These are phyloP conservation scores for fruit fly (Drosophila melanogaster) DNA, from an alignment of 1,140 invertebrate genomes.

Conservation along the genomic window Release_6_plus_ISO1_MT NC_004354.4:13436501-13437000, in stretches of 20 bases:
- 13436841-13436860: conserved; percentile 68
- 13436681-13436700: conserved; percentile 65
- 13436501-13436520: too few relatives aligned
- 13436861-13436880: conserved; percentile 66
- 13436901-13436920: conserved; percentile 17
- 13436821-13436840: conserved; percentile 56
- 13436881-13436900: conserved; percentile 33
- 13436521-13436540: background rate
- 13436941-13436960: too few relatives aligned
- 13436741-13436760: conserved; percentile 24
- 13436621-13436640: conserved; percentile 35
- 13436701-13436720: conserved; percentile 32
- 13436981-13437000: too few relatives aligned
- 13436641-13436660: conserved; percentile 40
- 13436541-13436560: background rate
- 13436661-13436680: conserved; percentile 36
- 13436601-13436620: conserved; percentile 21
- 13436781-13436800: conserved; percentile 7
- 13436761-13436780: conserved; percentile 15
- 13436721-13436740: conserved; percentile 14
- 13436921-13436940: background rate
- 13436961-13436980: too few relatives aligned
- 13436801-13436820: conserved; percentile 15
- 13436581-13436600: background rate
- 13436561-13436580: background rate